phyloP scores from a whole-genome alignment of 2,888 invertebrate genomes.

The Ctenicera cuprea region DNA sequence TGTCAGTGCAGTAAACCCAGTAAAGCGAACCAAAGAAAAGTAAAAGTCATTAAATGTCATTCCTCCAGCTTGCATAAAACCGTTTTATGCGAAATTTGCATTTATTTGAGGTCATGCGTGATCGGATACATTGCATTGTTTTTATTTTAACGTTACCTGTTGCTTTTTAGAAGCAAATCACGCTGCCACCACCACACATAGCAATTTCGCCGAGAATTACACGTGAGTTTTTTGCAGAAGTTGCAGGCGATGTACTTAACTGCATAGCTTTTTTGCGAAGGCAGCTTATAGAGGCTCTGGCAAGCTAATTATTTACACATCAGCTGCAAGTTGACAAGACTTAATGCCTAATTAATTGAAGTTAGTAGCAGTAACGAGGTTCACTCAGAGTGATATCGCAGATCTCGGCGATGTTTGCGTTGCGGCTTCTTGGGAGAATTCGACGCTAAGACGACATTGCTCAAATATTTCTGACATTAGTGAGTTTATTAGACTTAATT shows the following conservation, averaged over 20 bases:
- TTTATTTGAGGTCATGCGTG: slow-evolving; percentile 45
- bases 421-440: too few relatives aligned
- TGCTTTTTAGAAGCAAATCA: slow-evolving; percentile 10
- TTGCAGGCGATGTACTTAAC: slow-evolving; percentile 9
- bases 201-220: slow-evolving; percentile 1
- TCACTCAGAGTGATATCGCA: slow-evolving; percentile 13
- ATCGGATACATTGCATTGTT: slow-evolving; percentile 32
- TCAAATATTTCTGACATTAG: too few relatives aligned
- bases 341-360: slow-evolving; percentile 32
- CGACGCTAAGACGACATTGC: too few relatives aligned
- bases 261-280: slow-evolving; percentile 1
- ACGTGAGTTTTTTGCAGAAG: slow-evolving; percentile 7
- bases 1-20: slow-evolving; percentile 16
- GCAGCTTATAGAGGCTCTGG: slow-evolving; percentile 6
- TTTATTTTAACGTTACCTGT: slow-evolving; percentile 27
- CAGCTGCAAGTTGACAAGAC: slow-evolving; percentile 36
- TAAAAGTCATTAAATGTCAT: slow-evolving; percentile 35
- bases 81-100: slow-evolving; percentile 25
- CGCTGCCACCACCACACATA: neutral
- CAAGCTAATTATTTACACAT: slow-evolving; percentile 34
- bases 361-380: slow-evolving; percentile 20
- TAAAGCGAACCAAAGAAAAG: slow-evolving; percentile 21
- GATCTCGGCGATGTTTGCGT: neutral
- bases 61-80: slow-evolving; percentile 25
- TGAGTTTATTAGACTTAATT: too few relatives aligned